Evolutionary conservation across 2,888 invertebrate genomes (phyloP).

Genomic region (Ormyrus labotus): DNA sequence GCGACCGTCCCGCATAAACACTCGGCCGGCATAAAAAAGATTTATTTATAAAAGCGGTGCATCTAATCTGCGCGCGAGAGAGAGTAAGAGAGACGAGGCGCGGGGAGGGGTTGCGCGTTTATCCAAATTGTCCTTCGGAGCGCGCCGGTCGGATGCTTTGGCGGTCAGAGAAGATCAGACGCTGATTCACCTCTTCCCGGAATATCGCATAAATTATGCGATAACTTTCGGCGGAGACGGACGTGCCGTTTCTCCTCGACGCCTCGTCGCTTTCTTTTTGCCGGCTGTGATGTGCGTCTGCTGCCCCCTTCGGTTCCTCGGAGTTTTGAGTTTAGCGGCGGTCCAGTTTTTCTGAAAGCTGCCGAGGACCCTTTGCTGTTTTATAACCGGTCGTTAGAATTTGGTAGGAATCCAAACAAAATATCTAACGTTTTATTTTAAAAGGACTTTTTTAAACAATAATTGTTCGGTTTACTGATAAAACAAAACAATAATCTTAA

Average conservation of each 20-base stretch:
- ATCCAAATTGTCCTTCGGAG: conserved; percentile 45
- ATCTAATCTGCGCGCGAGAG: conserved; percentile 31
- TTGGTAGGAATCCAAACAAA: no score
- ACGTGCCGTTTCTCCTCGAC: no score
- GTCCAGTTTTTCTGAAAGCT: no score
- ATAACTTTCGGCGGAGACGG: conserved; percentile 29
- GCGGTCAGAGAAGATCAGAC: neutral
- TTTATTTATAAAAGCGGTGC: conserved; percentile 48
- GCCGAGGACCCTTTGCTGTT: no score
- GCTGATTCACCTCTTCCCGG: conserved; percentile 47
- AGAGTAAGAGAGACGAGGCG: neutral
- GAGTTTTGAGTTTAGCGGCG: no score
- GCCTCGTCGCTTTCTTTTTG: neutral
- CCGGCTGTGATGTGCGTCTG: neutral
- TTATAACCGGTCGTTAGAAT: no score
- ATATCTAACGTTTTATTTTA: no score
- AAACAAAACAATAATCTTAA: no score
- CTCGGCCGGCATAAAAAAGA: conserved; percentile 7
- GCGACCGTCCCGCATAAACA: neutral
- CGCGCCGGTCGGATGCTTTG: neutral
- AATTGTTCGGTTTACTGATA: no score
- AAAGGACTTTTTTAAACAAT: no score
- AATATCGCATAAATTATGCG: conserved; percentile 51
- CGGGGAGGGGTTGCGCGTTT: neutral
- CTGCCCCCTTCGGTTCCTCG: neutral